Evolutionary conservation across 1,140 invertebrate genomes (phyloP).

Genomic region (Cheumatopsyche charites): DNA sequence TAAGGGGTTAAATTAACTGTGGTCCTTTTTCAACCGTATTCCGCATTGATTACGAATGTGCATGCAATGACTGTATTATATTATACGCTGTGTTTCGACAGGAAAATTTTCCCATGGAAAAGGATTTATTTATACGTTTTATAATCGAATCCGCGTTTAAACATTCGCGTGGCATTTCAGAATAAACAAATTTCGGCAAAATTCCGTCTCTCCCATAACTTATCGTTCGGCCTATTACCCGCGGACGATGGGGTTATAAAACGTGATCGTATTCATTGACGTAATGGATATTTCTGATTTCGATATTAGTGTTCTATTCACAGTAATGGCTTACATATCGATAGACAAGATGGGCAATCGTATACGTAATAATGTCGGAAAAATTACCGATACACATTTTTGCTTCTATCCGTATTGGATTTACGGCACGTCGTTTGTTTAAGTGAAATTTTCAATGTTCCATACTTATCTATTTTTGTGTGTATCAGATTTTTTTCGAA

Average conservation of each 20-base stretch:
- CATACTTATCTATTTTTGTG: too few species aligned
- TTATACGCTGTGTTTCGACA: neutral
- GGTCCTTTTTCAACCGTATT: neutral
- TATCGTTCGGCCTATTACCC: conserved; percentile 6
- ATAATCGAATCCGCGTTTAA: neutral
- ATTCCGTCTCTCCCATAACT: conserved; percentile 11
- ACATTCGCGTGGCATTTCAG: conserved; percentile 15
- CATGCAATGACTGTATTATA: conserved; percentile 10
- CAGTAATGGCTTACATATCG: too few species aligned
- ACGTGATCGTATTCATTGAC: conserved; percentile 4
- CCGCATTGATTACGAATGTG: conserved; percentile 12
- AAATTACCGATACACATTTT: too few species aligned
- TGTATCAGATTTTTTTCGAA: too few species aligned
- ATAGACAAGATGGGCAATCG: too few species aligned
- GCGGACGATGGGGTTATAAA: conserved; percentile 12
- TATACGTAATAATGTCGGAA: too few species aligned
- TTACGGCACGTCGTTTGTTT: too few species aligned
- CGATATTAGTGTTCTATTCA: too few species aligned
- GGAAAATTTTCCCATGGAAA: neutral
- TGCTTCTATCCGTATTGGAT: too few species aligned
- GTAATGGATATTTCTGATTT: too few species aligned
- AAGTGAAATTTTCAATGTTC: too few species aligned
- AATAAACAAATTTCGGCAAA: neutral
- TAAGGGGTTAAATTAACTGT: conserved; percentile 16
- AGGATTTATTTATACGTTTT: neutral